Evolutionary conservation across 2,113 vertebrate genomes (phyloP).

Genomic region (Marmota flaviventris): DNA sequence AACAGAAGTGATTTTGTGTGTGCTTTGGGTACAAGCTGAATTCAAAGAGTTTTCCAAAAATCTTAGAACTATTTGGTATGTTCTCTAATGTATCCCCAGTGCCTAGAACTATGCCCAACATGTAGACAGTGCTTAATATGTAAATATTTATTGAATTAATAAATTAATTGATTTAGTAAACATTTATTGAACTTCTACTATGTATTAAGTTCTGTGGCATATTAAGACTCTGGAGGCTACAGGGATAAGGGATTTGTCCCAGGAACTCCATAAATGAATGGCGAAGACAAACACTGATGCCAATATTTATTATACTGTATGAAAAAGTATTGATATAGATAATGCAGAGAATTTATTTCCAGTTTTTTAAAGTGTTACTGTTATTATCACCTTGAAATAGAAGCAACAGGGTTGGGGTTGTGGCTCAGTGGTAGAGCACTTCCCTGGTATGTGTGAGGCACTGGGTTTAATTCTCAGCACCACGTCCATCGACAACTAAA

Average conservation of each 20-base stretch:
- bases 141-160: not conserved
- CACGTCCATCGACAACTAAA: too few relatives aligned
- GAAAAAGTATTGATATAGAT: not conserved
- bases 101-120: not conserved
- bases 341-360: not conserved
- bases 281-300: not conserved
- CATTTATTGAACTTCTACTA: not conserved
- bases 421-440: too few relatives aligned
- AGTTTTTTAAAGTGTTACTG: not conserved
- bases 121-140: not conserved
- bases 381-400: not conserved
- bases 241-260: not conserved
- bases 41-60: constrained; percentile 74
- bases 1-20: constrained; percentile 70
- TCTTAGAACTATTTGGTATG: constrained; percentile 22
- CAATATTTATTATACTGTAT: not conserved
- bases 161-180: not conserved
- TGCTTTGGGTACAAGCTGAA: constrained; percentile 1
- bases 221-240: not conserved
- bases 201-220: not conserved
- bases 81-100: not conserved
- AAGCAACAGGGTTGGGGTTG: not conserved
- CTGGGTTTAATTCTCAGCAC: too few relatives aligned
- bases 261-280: not conserved
- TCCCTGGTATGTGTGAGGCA: too few relatives aligned